Evolutionary conservation across 2,888 invertebrate genomes (phyloP).

Genomic region (Troides oblongomaculatus): DNA sequence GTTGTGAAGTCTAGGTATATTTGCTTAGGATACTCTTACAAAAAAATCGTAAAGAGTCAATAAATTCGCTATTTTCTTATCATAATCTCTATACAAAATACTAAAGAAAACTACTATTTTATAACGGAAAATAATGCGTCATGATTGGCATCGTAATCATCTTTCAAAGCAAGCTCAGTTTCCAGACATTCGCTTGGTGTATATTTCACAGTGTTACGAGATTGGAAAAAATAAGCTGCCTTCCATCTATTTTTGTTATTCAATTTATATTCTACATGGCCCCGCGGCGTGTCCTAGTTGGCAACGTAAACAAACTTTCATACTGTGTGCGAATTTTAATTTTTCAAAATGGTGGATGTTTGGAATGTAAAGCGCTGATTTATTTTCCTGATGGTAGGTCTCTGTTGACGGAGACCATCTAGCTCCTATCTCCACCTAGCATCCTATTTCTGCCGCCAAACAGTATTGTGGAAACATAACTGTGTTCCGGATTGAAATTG

Average conservation of each 20-base stretch:
- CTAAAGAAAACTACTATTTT: background rate
- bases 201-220: background rate
- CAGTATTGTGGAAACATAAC: no score
- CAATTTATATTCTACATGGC: background rate
- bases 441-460: no score
- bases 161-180: background rate
- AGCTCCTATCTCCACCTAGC: no score
- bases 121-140: background rate
- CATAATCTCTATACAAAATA: no score
- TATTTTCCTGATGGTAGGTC: no score
- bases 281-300: conserved; percentile 13
- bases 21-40: no score
- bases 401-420: no score
- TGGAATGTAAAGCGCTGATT: background rate
- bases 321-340: background rate
- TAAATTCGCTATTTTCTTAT: no score
- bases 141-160: background rate
- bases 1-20: no score
- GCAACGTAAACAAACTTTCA: background rate
- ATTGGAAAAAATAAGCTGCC: background rate
- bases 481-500: no score
- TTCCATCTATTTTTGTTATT: background rate
- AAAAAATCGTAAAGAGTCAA: no score
- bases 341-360: background rate
- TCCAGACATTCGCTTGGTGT: background rate